phyloP scores from a whole-genome alignment of 2,113 vertebrate species.

The Alectura lathami region DNA sequence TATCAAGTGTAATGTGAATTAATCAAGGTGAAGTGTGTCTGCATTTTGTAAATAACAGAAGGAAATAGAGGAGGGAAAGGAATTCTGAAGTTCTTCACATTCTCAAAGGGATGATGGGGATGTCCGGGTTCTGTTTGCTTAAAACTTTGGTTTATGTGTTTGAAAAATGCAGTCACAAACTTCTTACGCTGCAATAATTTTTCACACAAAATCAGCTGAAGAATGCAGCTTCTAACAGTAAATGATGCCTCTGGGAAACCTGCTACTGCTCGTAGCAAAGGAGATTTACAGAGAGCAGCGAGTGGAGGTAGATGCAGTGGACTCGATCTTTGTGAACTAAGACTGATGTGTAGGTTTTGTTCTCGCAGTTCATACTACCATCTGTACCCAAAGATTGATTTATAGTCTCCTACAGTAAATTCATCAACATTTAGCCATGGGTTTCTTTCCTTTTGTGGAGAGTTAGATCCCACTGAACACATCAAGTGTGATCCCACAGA shows the following conservation, averaged over 20 bases:
- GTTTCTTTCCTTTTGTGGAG: neutral
- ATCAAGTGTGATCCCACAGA: too few relatives aligned
- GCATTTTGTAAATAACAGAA: neutral
- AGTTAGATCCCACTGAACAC: neutral
- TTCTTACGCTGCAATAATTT: slow-evolving; percentile 12
- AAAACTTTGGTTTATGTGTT: neutral
- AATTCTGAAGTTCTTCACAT: neutral
- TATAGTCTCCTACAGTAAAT: slow-evolving; percentile 53
- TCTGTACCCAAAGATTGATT: slow-evolving; percentile 56
- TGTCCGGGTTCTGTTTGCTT: neutral
- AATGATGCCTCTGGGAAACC: slow-evolving; percentile 55
- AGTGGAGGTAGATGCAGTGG: slow-evolving; percentile 68
- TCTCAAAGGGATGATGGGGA: neutral
- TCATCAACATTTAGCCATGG: slow-evolving; percentile 63
- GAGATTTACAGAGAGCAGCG: slow-evolving; percentile 71
- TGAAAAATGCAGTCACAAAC: neutral
- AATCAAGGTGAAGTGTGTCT: neutral
- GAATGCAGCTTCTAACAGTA: slow-evolving; percentile 7
- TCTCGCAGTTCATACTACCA: slow-evolving; percentile 45
- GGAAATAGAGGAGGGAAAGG: neutral
- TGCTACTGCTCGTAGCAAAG: slow-evolving; percentile 37
- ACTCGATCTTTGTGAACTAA: slow-evolving; percentile 40
- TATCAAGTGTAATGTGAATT: neutral
- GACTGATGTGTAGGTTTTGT: slow-evolving; percentile 42
- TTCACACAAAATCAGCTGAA: neutral